Conservation (phyloP, 1,140 invertebrate species). For the Ceratina japonica region DNA sequence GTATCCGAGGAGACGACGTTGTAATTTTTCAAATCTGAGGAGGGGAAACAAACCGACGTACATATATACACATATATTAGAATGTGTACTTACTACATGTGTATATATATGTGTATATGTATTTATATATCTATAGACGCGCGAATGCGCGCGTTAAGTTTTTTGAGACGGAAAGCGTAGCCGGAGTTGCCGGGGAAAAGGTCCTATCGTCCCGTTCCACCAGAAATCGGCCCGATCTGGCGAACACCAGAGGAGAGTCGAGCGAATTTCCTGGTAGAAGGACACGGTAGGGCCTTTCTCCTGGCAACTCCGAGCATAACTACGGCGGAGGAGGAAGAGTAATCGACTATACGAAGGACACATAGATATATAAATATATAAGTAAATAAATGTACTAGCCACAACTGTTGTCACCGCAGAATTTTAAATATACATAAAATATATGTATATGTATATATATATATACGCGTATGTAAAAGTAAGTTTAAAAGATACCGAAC, state of each 20-base stretch:
- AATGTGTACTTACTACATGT: background rate
- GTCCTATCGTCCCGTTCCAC: too few species aligned
- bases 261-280: too few species aligned
- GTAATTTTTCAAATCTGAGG: background rate
- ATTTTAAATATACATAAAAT: conserved; percentile 39
- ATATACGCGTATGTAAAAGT: conserved; percentile 53
- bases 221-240: too few species aligned
- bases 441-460: conserved; percentile 37
- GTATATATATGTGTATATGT: background rate
- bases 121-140: conserved; percentile 21
- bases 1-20: conserved; percentile 23
- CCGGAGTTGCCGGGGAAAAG: too few species aligned
- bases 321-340: background rate
- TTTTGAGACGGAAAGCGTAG: conserved; percentile 36
- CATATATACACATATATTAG: background rate
- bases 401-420: conserved; percentile 72
- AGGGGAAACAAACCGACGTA: background rate
- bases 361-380: background rate
- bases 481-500: conserved; percentile 70
- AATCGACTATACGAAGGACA: background rate
- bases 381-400: conserved; percentile 67
- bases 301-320: too few species aligned
- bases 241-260: too few species aligned
- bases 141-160: conserved; percentile 65
- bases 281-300: too few species aligned